Evolutionary conservation across 2,113 vertebrate species (phyloP).

Genomic region (Prionailurus bengalensis): DNA sequence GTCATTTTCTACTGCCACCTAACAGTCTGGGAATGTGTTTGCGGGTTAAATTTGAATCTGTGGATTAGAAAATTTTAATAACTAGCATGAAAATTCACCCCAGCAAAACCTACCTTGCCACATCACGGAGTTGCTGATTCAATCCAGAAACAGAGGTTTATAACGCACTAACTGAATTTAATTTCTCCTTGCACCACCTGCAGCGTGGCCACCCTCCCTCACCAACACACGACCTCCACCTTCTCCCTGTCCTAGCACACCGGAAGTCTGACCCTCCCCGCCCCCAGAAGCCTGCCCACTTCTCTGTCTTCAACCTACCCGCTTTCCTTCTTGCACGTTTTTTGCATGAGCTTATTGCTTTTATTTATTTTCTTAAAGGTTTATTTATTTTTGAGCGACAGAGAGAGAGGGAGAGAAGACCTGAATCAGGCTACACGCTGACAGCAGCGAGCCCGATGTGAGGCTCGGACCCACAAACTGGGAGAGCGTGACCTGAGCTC

Average conservation of each 20-base stretch:
- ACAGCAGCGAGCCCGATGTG: no score
- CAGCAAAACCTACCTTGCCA: background rate
- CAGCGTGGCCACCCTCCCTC: accelerated
- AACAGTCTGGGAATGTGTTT: background rate
- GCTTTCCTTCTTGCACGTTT: background rate
- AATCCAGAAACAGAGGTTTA: background rate
- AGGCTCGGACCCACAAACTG: no score
- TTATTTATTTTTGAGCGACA: no score
- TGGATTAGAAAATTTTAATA: slow-evolving; percentile 47
- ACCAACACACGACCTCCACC: accelerated
- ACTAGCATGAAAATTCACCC: background rate
- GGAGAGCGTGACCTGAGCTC: no score
- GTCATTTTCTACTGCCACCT: background rate
- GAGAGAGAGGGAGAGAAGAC: no score
- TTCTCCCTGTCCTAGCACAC: background rate
- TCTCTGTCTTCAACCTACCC: background rate
- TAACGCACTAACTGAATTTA: background rate
- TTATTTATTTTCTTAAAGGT: background rate
- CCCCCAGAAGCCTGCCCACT: background rate
- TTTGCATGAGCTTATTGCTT: background rate
- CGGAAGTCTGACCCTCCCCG: accelerated
- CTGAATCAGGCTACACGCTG: no score
- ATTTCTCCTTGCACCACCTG: background rate
- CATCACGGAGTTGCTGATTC: background rate
- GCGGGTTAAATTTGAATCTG: background rate